Base-by-base conservation (phyloP, 1,140 invertebrate genomes). In the Antheraea mylitta region DNA sequence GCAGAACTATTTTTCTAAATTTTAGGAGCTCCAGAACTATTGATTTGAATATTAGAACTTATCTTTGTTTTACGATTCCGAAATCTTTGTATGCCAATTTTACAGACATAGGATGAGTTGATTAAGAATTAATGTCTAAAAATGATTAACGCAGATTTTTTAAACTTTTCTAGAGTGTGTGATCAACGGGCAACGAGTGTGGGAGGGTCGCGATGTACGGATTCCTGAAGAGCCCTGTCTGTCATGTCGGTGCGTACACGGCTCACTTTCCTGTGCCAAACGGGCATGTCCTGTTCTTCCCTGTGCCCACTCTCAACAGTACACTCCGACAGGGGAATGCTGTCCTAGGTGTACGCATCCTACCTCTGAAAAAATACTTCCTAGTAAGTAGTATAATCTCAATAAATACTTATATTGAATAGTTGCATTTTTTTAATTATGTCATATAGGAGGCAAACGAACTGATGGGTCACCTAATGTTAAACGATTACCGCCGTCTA, bases 221-320 rank as follows among this genome's bases (percentile, higher is more conserved):
- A 95, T 96, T 30, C 94, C 95, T 48, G 96, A 96, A 78, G 97
- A 98, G 92, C 97, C 97, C 0, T 99, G 98, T 85, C 92, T 98
- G 48, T 95, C 95, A 68, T 99, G 98, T 87, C 94, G 95, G 67
- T 98, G 98, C 88, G 93, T 95, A 66, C 92, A 93, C n/a, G 95
- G 95, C 10, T 93, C 94, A 37, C 92, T 98, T 78, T 95, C 95
- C 3, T 98, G 98, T 86, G 93, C 94, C 5, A 98, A 97, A 82
- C 95, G 95, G 67, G 96, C 96, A 0, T 99, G 98, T 85, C 96
- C 97, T 0, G 96, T 97, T 4, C 92, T 98, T 7, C 95, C 96
- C 18, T 98, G 97, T 86, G 95, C 95, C 13, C 94, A 30, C 77
- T 91, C 60, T 8, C 95, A 95, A 66, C 96, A 96, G 74, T 90